Evolutionary conservation across 2,113 vertebrate genomes (phyloP).

Genomic region (Microcebus griseorufus): DNA sequence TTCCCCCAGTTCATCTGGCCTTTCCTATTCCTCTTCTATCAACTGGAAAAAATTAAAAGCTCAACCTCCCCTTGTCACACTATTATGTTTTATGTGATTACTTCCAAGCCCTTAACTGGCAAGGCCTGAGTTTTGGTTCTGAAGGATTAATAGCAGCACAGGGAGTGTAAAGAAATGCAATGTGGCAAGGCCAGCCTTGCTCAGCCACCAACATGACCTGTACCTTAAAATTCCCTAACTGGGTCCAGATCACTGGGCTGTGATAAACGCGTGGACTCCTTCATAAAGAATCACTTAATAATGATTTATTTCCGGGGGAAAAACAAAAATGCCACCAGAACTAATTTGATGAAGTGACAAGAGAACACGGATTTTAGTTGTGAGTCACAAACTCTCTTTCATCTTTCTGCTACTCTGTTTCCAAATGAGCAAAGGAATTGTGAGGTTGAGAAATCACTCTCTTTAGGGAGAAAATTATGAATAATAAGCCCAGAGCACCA

Average conservation of each 20-base stretch:
- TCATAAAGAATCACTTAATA: neutral
- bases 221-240: neutral
- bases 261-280: neutral
- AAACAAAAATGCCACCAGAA: conserved; percentile 6
- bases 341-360: conserved; percentile 18
- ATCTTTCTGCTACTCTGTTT: neutral
- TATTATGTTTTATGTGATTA: neutral
- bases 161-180: neutral
- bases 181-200: neutral
- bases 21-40: neutral
- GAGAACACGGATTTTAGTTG: neutral
- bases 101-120: neutral
- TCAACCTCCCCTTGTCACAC: neutral
- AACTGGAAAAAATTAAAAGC: neutral
- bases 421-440: neutral
- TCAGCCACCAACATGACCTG: neutral
- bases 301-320: neutral
- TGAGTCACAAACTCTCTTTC: neutral
- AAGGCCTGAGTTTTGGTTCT: neutral
- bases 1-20: too few species aligned
- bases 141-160: neutral
- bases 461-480: neutral
- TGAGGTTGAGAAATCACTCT: neutral
- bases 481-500: neutral
- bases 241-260: neutral